A percentile compares a stretch with the other conserved stretches of the same genome.
phyloP scores from a whole-genome alignment of 2,888 invertebrate genomes.

The Neria commutata region DNA sequence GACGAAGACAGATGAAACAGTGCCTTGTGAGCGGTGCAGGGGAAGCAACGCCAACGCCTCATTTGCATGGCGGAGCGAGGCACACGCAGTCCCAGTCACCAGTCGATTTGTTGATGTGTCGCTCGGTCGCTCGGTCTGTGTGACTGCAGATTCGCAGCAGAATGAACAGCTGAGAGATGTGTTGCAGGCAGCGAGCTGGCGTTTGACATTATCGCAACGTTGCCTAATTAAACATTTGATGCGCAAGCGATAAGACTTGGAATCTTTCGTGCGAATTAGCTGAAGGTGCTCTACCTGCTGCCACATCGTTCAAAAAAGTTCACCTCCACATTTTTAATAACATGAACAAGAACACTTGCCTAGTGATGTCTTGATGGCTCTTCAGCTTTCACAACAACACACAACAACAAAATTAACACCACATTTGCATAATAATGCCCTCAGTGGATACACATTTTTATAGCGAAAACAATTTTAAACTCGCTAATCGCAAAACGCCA shows the following conservation, averaged over 20 bases:
- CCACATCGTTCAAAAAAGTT: too few relatives aligned
- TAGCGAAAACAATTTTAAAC: conserved; percentile 18
- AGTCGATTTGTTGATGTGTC: background rate
- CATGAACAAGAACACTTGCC: too few relatives aligned
- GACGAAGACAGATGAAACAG: conserved; percentile 47
- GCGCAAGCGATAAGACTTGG: too few relatives aligned
- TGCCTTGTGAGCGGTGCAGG: too few relatives aligned
- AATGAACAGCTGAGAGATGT: conserved; percentile 36
- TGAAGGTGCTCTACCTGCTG: too few relatives aligned
- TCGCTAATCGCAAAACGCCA: conserved; percentile 29
- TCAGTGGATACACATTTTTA: too few relatives aligned
- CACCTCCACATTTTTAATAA: too few relatives aligned
- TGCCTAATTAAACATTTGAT: conserved; percentile 52
- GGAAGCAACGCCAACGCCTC: background rate
- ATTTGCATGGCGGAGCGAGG: background rate
- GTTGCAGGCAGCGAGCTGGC: conserved; percentile 40
- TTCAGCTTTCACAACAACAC: too few relatives aligned
- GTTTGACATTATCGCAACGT: conserved; percentile 52
- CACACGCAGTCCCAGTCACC: background rate
- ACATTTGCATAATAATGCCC: conserved; percentile 16
- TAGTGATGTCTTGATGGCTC: too few relatives aligned
- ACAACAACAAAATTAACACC: conserved; percentile 11
- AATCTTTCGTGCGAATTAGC: too few relatives aligned
- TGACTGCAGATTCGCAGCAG: background rate
- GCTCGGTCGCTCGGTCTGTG: too few relatives aligned